These are phyloP conservation scores for Fragum whitleyi DNA, from an alignment of 2,888 invertebrate species.

Conservation along the genomic window DNA sequence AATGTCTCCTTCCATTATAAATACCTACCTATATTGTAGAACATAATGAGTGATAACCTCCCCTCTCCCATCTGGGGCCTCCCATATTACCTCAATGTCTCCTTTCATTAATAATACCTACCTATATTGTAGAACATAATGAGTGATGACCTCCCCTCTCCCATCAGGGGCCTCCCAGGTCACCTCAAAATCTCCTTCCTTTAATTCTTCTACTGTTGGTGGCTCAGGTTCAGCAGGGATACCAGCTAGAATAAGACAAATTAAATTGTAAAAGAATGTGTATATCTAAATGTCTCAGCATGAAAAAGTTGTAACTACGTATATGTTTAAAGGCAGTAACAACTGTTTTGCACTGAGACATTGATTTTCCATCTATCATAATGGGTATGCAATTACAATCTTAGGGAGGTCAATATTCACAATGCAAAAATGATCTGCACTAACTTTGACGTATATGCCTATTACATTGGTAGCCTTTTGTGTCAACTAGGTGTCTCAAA, in stretches of 20 bases:
- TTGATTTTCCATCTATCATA: too few species aligned
- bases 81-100: constrained; percentile 89
- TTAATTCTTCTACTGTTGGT: constrained; percentile 91
- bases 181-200: constrained; percentile 88
- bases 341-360: too few species aligned
- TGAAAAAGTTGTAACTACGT: too few species aligned
- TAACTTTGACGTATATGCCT: too few species aligned
- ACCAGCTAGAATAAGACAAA: constrained; percentile 77
- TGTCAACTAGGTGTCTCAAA: too few species aligned
- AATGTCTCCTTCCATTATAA: constrained; percentile 87
- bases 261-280: too few species aligned
- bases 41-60: constrained; percentile 91
- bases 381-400: too few species aligned
- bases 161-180: constrained; percentile 92
- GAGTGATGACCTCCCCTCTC: constrained; percentile 91
- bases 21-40: constrained; percentile 88
- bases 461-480: too few species aligned
- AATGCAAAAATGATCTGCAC: too few species aligned
- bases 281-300: too few species aligned
- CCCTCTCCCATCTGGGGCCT: constrained; percentile 91
- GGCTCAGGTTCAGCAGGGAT: constrained; percentile 92
- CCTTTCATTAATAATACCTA: constrained; percentile 88
- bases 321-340: too few species aligned
- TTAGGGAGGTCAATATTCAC: too few species aligned
- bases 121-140: constrained; percentile 91